Percentiles rank a stretch among this genome's conserved stretches.
These are phyloP conservation scores for Porites lutea DNA, from an alignment of 64 coral and sea anemone species.

Conservation along the genomic window DNA sequence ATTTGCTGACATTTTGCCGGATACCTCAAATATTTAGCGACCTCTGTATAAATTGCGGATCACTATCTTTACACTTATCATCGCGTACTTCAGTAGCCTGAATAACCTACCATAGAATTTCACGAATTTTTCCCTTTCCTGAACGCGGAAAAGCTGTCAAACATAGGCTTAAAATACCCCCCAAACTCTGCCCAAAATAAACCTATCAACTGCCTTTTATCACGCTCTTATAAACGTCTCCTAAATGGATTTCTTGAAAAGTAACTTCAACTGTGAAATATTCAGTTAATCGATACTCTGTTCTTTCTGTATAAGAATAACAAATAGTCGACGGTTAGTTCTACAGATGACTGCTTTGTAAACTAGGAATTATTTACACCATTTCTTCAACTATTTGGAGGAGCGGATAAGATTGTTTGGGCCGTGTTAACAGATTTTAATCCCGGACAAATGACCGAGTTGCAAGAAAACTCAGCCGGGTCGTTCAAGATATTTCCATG, in stretches of 20 bases:
- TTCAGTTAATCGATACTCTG: constrained; percentile 8
- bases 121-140: constrained; percentile 28
- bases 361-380: background rate
- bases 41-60: constrained; percentile 22
- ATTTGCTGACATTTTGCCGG: background rate
- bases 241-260: background rate
- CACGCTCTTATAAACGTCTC: background rate
- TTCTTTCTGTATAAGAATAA: constrained; percentile 12
- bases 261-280: constrained; percentile 18
- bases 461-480: background rate
- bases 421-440: background rate
- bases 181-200: background rate
- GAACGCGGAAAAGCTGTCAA: constrained; percentile 20
- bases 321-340: background rate
- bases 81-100: background rate
- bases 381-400: background rate
- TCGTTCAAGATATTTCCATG: background rate
- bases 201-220: background rate
- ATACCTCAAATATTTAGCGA: constrained; percentile 41
- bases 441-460: background rate
- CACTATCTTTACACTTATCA: constrained; percentile 22
- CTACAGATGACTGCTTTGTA: background rate
- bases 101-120: constrained; percentile 40
- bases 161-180: background rate
- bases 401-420: background rate